These are phyloP conservation scores for Seladonia tumulorum DNA, from an alignment of 2,888 invertebrate species.

Conservation along the genomic window DNA sequence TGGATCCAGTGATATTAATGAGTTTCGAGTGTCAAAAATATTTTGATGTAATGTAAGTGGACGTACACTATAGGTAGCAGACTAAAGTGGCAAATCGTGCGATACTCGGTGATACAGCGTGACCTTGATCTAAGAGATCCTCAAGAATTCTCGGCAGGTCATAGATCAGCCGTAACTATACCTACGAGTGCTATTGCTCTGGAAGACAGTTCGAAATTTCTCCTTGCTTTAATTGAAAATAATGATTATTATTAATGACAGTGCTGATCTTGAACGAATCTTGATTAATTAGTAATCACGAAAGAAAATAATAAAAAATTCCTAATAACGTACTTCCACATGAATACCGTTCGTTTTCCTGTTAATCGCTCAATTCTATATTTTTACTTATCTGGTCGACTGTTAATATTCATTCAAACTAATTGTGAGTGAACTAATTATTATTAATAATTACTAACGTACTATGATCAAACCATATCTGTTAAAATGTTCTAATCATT, in stretches of 20 bases:
- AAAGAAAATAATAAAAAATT: not conserved
- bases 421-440: not conserved
- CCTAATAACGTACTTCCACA: not conserved
- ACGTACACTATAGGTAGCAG: slow-evolving; percentile 74
- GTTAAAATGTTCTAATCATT: slow-evolving; percentile 18
- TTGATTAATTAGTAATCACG: not conserved
- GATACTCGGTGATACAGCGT: slow-evolving; percentile 52
- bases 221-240: slow-evolving; percentile 21
- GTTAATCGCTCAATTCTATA: not conserved
- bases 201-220: slow-evolving; percentile 5
- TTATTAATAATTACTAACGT: not conserved
- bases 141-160: slow-evolving; percentile 35
- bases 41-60: slow-evolving; percentile 43
- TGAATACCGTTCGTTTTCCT: not conserved
- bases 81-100: slow-evolving; percentile 80
- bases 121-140: slow-evolving; percentile 35
- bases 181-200: slow-evolving; percentile 4
- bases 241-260: not conserved
- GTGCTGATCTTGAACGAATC: not conserved
- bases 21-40: not conserved
- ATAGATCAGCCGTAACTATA: not conserved
- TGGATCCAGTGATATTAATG: slow-evolving; percentile 5
- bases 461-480: slow-evolving; percentile 2
- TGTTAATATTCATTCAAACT: slow-evolving; percentile 2
- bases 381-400: not conserved